Percentiles rank a stretch among this genome's conserved stretches.
These are phyloP conservation scores for Pedetes capensis DNA, from an alignment of 2,113 vertebrate genomes.

Conservation along the genomic window DNA sequence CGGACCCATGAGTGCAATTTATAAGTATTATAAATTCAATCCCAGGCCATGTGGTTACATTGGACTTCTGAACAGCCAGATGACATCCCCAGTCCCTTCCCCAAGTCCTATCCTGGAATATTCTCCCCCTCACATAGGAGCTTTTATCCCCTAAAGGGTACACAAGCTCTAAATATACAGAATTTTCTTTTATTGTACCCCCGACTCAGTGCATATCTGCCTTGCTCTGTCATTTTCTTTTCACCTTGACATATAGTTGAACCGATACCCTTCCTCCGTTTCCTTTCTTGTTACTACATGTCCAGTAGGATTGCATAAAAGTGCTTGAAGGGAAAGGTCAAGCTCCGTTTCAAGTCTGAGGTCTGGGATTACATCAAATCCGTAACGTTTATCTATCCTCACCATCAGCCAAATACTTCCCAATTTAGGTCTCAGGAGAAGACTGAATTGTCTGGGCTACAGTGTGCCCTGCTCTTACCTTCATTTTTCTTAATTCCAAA, in stretches of 20 bases:
- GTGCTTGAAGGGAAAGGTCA: constrained; percentile 84
- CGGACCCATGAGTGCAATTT: background rate
- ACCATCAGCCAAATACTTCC: constrained; percentile 78
- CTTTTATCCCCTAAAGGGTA: background rate
- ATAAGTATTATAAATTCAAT: background rate
- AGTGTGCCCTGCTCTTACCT: background rate
- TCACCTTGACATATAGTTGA: constrained; percentile 77
- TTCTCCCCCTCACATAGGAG: background rate
- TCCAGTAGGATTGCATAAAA: constrained; percentile 84
- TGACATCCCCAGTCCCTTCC: background rate
- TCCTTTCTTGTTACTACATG: constrained; percentile 85
- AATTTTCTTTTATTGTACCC: constrained; percentile 46
- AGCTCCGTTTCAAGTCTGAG: constrained; percentile 84
- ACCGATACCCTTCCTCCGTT: constrained; percentile 82
- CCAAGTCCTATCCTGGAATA: background rate
- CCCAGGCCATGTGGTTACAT: background rate
- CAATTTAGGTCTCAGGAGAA: constrained; percentile 72
- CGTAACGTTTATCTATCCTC: constrained; percentile 82
- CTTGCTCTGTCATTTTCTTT: constrained; percentile 73
- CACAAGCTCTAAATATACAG: background rate
- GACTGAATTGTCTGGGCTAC: constrained; percentile 44
- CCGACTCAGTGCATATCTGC: constrained; percentile 56
- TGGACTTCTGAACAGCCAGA: background rate
- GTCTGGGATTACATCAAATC: constrained; percentile 86
- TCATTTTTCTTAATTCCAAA: constrained; percentile 58